Evolutionary conservation across 2,113 vertebrate species (phyloP).

Genomic region (Pavo muticus): DNA sequence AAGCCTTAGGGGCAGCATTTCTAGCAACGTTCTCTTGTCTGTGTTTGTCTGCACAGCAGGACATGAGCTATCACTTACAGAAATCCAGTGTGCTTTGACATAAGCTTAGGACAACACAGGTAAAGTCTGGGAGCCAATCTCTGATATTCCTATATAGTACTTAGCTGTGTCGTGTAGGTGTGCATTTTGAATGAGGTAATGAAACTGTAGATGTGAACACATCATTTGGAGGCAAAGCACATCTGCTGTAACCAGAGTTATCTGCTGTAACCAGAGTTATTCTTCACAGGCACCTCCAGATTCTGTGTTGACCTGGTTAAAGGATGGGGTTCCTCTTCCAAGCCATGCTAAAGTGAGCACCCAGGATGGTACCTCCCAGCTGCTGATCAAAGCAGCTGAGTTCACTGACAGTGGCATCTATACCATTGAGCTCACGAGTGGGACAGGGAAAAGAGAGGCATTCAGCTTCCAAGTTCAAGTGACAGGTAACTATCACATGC

Average conservation of each 20-base stretch:
- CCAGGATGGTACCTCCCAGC: conserved; percentile 79
- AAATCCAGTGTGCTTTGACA: not conserved
- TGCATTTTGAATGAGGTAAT: not conserved
- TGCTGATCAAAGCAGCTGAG: conserved; percentile 85
- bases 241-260: accelerated
- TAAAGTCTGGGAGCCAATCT: not conserved
- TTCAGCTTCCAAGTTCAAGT: conserved; percentile 86
- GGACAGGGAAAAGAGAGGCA: conserved; percentile 78
- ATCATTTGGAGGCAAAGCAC: not conserved
- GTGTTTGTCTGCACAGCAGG: not conserved
- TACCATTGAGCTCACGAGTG: conserved; percentile 79
- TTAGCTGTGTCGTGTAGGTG: not conserved
- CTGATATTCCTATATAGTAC: not conserved
- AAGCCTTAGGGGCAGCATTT: not conserved
- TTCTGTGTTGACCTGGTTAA: conserved; percentile 88
- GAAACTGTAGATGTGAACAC: not conserved
- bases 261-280: not conserved
- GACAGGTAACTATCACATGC: conserved; percentile 79
- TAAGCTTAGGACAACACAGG: not conserved
- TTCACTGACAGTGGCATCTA: conserved; percentile 85
- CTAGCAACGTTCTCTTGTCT: not conserved
- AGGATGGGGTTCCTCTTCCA: conserved; percentile 83
- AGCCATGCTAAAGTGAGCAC: conserved; percentile 78
- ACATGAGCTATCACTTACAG: not conserved
- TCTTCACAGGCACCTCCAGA: conserved; percentile 83